A percentile compares a stretch with the other conserved stretches of the same genome.
These are phyloP conservation scores for Uropetala carovei DNA, from an alignment of 2,888 invertebrate genomes.

Conservation along the genomic window DNA sequence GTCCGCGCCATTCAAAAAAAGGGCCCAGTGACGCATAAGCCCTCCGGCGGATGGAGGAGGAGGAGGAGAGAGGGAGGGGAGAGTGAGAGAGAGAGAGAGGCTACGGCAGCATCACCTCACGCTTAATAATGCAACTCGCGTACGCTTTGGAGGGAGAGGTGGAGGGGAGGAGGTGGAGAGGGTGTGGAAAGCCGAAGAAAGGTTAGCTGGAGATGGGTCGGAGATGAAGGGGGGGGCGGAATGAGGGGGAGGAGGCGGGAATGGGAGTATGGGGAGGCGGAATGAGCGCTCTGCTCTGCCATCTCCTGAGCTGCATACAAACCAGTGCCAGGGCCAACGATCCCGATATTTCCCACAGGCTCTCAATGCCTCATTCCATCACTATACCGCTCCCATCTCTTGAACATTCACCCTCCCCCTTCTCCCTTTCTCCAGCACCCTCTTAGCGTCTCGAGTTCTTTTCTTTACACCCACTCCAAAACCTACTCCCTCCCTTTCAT, in stretches of 20 bases:
- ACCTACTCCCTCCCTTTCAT: background rate
- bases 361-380: constrained; percentile 51
- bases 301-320: constrained; percentile 44
- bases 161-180: background rate
- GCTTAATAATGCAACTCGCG: constrained; percentile 58
- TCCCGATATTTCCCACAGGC: constrained; percentile 40
- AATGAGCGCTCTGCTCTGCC: background rate
- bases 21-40: background rate
- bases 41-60: background rate
- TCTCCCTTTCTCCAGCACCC: constrained; percentile 67
- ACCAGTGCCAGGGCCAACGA: constrained; percentile 33
- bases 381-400: constrained; percentile 68
- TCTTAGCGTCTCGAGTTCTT: constrained; percentile 65
- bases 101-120: background rate
- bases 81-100: background rate
- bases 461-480: background rate
- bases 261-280: background rate
- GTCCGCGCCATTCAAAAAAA: too few species aligned
- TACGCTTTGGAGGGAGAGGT: background rate
- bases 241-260: background rate
- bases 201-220: background rate
- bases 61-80: background rate
- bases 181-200: background rate
- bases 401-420: constrained; percentile 68
- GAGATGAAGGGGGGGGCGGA: background rate